Evolutionary conservation across 2,888 invertebrate species (phyloP).

Genomic region (Lamellibrachia satsuma): DNA sequence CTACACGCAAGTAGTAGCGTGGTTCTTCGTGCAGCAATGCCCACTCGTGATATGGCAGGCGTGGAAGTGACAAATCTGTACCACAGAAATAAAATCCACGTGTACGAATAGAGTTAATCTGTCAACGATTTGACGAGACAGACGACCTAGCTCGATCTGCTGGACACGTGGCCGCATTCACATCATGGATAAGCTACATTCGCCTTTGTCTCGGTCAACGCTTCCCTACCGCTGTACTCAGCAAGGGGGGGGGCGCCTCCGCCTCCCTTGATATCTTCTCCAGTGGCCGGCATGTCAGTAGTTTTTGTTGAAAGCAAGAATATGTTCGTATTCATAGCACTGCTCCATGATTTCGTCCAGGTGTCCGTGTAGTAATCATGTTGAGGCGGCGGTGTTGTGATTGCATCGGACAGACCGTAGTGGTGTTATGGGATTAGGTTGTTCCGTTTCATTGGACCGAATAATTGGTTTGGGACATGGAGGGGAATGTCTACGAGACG

Average conservation of each 20-base stretch:
- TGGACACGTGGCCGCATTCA: too few relatives aligned
- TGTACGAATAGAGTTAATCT: constrained; percentile 19
- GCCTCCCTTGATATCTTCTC: neutral
- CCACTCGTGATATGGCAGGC: constrained; percentile 73
- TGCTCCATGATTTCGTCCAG: neutral
- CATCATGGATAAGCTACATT: too few relatives aligned
- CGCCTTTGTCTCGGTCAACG: neutral
- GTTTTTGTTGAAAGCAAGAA: neutral
- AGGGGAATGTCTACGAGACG: neutral
- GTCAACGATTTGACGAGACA: neutral
- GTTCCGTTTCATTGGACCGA: neutral
- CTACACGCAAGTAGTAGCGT: constrained; percentile 26
- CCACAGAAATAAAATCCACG: constrained; percentile 75
- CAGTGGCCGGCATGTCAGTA: neutral
- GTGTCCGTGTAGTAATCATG: neutral
- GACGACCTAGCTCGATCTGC: too few relatives aligned
- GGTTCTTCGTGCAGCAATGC: constrained; percentile 73
- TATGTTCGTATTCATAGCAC: neutral
- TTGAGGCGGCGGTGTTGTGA: neutral
- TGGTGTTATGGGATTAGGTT: neutral
- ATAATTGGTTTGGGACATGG: neutral
- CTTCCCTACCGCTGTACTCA: neutral
- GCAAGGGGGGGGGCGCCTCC: neutral
- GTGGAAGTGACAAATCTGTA: constrained; percentile 78
- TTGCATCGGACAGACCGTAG: neutral